Evolutionary conservation across 2,888 invertebrate genomes (phyloP).

Genomic region (Drosophila macrothrix): DNA sequence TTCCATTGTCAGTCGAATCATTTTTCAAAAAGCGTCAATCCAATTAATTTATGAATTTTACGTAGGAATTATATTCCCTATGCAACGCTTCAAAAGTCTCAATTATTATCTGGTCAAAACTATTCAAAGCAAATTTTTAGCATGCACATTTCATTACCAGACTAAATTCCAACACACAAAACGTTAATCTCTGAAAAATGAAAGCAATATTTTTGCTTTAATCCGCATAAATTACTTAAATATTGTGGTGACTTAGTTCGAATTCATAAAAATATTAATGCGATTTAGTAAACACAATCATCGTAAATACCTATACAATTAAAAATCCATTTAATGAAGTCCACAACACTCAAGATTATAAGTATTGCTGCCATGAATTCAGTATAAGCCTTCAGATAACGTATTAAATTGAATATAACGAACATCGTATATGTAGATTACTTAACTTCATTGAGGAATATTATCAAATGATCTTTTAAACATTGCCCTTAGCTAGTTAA

Average conservation of each 20-base stretch:
- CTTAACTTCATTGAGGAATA: neutral
- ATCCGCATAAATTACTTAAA: conserved; percentile 1
- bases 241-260: conserved; percentile 19
- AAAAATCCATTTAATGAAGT: conserved; percentile 43
- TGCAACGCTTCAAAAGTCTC: neutral
- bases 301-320: conserved; percentile 23
- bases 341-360: conserved; percentile 25
- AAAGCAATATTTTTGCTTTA: conserved; percentile 11
- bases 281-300: conserved; percentile 12
- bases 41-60: too few relatives aligned
- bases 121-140: neutral
- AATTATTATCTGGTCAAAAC: neutral
- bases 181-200: conserved; percentile 6
- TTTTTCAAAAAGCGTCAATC: neutral
- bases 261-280: conserved; percentile 45
- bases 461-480: neutral
- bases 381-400: conserved; percentile 27
- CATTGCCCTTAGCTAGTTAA: neutral
- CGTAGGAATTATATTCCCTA: too few relatives aligned
- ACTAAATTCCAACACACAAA: conserved; percentile 12
- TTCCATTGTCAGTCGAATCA: neutral
- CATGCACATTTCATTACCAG: too few relatives aligned
- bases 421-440: neutral
- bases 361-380: conserved; percentile 20
- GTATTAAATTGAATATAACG: neutral